Conservation (phyloP, 2,797 vertebrate species). For the Enteromius unitaeniatus region DNA sequence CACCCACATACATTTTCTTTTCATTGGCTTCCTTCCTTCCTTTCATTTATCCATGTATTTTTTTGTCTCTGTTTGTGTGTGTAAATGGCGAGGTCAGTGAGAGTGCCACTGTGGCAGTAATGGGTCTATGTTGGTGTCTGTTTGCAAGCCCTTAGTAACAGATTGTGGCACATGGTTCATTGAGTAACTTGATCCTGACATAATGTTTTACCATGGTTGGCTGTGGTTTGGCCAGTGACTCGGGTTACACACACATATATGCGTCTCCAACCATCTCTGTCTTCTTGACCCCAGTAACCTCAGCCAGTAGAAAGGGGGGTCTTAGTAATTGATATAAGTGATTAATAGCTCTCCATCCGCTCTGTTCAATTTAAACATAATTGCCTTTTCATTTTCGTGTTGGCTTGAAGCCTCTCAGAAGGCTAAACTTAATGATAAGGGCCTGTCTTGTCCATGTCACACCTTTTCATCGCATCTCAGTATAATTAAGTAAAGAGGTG, state of each 20-base stretch:
- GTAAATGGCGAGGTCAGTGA: slow-evolving; percentile 48
- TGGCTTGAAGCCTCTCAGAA: slow-evolving; percentile 38
- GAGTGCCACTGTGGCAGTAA: slow-evolving; percentile 55
- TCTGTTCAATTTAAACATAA: slow-evolving; percentile 49
- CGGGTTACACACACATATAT: slow-evolving; percentile 50
- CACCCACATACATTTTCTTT: slow-evolving; percentile 44
- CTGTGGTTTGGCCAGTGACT: slow-evolving; percentile 50
- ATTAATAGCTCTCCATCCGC: slow-evolving; percentile 56
- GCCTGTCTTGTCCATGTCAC: slow-evolving; percentile 17
- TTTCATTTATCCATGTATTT: not conserved
- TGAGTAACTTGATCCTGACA: slow-evolving; percentile 61
- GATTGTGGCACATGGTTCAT: slow-evolving; percentile 61
- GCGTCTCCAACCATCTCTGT: slow-evolving; percentile 30
- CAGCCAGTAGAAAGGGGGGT: slow-evolving; percentile 53
- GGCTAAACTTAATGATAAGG: slow-evolving; percentile 44
- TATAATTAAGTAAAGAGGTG: slow-evolving; percentile 43
- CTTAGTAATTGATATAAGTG: slow-evolving; percentile 59
- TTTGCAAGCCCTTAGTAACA: slow-evolving; percentile 59
- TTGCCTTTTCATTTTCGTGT: slow-evolving; percentile 58
- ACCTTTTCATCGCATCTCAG: not conserved
- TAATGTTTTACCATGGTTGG: slow-evolving; percentile 56
- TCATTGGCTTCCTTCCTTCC: slow-evolving; percentile 25
- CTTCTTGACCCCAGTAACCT: slow-evolving; percentile 50
- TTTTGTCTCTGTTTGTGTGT: slow-evolving; percentile 19
- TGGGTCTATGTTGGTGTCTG: slow-evolving; percentile 55